Percentiles rank a stretch among this genome's conserved stretches.
phyloP scores from a whole-genome alignment of 1,140 invertebrate genomes.

The Chionoecetes opilio region DNA sequence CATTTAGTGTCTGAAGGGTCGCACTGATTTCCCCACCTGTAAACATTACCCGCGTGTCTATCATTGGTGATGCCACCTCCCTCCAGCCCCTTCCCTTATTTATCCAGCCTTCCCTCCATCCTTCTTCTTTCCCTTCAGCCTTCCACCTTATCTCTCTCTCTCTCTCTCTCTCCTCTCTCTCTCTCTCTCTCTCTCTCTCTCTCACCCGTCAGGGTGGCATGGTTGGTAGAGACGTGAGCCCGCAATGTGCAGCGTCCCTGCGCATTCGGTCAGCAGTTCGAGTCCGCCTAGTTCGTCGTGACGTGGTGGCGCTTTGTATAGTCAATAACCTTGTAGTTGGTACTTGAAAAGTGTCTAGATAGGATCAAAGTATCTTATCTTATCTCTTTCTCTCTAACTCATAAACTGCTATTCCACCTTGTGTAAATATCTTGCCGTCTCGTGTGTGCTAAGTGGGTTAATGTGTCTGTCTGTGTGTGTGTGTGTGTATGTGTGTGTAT shows the following conservation, averaged over 20 bases:
- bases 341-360: too few relatives aligned
- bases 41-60: background rate
- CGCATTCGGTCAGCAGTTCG: too few relatives aligned
- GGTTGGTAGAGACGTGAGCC: too few relatives aligned
- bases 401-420: background rate
- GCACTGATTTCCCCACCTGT: background rate
- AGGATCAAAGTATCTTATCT: too few relatives aligned
- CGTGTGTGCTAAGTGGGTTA: background rate
- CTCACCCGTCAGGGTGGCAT: too few relatives aligned
- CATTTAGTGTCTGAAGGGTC: constrained; percentile 28
- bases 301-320: too few relatives aligned
- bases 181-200: background rate
- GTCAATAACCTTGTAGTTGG: too few relatives aligned
- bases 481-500: too few relatives aligned
- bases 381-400: background rate
- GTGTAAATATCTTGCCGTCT: background rate
- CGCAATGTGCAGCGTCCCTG: too few relatives aligned
- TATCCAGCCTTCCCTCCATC: background rate
- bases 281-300: too few relatives aligned
- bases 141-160: background rate
- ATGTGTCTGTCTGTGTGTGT: background rate
- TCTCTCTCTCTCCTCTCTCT: background rate
- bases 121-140: background rate
- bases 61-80: background rate
- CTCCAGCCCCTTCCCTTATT: background rate